Evolutionary conservation across 2,113 vertebrate genomes (phyloP).

Genomic region (Pardalotus punctatus): DNA sequence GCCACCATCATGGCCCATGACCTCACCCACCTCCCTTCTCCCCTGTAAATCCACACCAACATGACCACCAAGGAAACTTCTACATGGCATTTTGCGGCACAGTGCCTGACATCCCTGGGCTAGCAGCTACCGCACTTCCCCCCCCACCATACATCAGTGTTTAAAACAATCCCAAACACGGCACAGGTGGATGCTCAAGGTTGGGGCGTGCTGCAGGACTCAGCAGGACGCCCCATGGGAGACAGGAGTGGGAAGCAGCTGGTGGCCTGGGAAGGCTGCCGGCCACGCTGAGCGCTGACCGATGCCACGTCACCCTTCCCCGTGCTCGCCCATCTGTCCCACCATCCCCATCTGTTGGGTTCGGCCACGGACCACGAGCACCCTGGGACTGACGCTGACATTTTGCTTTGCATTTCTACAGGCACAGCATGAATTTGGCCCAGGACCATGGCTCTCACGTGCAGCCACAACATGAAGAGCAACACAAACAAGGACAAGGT

Average conservation of each 20-base stretch:
- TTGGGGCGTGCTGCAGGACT: accelerated
- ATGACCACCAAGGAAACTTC: accelerated
- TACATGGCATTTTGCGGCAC: accelerated
- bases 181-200: background rate
- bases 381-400: background rate
- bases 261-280: background rate
- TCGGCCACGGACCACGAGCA: background rate
- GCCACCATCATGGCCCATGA: background rate
- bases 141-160: background rate
- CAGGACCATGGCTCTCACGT: accelerated
- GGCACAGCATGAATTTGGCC: background rate
- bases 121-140: background rate
- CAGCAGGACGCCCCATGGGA: background rate
- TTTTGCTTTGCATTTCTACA: background rate
- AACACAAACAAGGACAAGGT: background rate
- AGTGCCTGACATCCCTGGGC: background rate
- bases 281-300: background rate
- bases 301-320: background rate
- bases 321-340: background rate
- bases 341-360: background rate
- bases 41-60: background rate
- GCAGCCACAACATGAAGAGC: background rate
- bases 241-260: background rate
- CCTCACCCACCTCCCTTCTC: background rate
- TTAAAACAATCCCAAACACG: accelerated